Conservation (phyloP, 2,888 invertebrate genomes). For the Oscheius sp. region DNA sequence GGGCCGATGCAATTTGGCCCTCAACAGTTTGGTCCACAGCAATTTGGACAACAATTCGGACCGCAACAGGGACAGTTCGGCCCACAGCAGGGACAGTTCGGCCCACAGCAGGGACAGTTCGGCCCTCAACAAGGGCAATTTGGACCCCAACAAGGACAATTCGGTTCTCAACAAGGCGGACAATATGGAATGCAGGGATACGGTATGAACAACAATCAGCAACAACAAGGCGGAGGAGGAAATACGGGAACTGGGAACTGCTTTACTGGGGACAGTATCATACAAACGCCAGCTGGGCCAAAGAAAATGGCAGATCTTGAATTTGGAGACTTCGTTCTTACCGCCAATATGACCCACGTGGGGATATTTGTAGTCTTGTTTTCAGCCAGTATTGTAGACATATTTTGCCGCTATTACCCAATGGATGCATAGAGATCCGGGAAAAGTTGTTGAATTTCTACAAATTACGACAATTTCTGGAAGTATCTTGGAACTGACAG, state of each 20-base stretch:
- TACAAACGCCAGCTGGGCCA: conserved; percentile 43
- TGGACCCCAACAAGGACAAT: neutral
- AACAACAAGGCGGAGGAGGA: neutral
- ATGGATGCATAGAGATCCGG: conserved; percentile 38
- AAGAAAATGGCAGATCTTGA: conserved; percentile 43
- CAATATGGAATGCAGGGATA: too few species aligned
- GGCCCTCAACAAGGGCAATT: neutral
- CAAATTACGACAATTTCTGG: conserved; percentile 50
- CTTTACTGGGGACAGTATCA: conserved; percentile 47
- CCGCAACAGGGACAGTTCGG: neutral
- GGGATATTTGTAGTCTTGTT: neutral
- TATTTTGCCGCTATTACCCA: conserved; percentile 36
- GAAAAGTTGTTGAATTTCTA: conserved; percentile 34
- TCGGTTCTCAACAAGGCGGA: neutral
- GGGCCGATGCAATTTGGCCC: too few species aligned
- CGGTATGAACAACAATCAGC: neutral
- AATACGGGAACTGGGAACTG: conserved; percentile 29
- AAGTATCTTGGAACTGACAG: conserved; percentile 43
- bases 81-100: neutral
- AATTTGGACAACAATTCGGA: neutral
- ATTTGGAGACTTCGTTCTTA: conserved; percentile 45
- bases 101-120: neutral
- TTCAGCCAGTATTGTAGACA: conserved; percentile 30
- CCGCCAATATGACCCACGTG: conserved; percentile 32
- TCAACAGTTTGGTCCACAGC: neutral